Evolutionary conservation across 2,113 vertebrate genomes (phyloP).

Genomic region (Zosterops lateralis): DNA sequence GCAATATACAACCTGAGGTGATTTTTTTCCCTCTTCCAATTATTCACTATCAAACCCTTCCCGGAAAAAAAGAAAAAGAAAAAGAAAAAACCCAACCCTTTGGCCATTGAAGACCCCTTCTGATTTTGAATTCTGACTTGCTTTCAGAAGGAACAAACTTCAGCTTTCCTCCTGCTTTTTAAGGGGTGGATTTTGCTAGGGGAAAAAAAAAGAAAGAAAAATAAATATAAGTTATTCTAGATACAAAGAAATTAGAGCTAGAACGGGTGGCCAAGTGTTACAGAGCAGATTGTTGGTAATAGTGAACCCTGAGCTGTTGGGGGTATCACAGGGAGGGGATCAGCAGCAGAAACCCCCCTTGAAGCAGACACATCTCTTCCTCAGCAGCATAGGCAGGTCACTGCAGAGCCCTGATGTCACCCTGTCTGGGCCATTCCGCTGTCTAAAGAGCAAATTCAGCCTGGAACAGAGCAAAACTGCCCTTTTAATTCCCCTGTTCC

Average conservation of each 20-base stretch:
- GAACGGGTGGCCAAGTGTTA: background rate
- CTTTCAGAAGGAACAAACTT: background rate
- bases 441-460: background rate
- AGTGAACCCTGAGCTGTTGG: background rate
- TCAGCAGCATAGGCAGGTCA: accelerated
- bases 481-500: background rate
- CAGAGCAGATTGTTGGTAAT: background rate
- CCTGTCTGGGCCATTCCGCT: background rate
- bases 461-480: background rate
- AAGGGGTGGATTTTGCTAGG: background rate
- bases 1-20: slow-evolving; percentile 49
- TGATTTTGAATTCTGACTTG: background rate
- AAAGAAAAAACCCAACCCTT: background rate
- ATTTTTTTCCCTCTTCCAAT: slow-evolving; percentile 34
- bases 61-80: background rate
- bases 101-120: background rate
- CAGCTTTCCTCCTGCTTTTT: background rate
- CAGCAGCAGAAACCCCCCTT: background rate
- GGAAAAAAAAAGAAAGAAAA: background rate
- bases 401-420: background rate
- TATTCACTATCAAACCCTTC: slow-evolving; percentile 1
- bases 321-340: background rate
- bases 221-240: background rate
- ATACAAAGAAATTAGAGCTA: background rate
- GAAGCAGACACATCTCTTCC: background rate